Evolutionary conservation across 2,888 invertebrate genomes (phyloP), one percentile per base, ranked within the genome.

Genomic region (Cantharis flavilabris): DNA sequence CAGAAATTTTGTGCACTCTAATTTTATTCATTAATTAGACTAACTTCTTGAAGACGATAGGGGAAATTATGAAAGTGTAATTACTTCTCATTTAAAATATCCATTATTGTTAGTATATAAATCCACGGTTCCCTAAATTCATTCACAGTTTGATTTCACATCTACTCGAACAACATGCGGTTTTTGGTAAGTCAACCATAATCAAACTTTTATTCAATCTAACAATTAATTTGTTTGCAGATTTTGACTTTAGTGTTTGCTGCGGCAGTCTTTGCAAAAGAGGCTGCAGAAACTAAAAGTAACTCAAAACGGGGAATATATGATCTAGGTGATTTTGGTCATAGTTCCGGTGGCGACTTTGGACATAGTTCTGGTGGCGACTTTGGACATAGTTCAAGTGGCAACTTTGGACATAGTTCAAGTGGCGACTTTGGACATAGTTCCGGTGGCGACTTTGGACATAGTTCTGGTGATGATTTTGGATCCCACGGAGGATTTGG

Each of bases 401-500:
- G 80, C 20, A 78, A 82, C 20, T 73, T 73, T 26, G 80, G 77
- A 0, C 75, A 79, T 75, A 30, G 70, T 20, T 79, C 16, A 79
- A 77, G 82, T 49, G 81, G 80, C 23, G 78, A 82, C 18, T 79
- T 81, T n/a, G 80, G 80, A 9, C 28, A 30, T n/a, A 18, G 70
- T n/a, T 75, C 79, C 70, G 62, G 70, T 23, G 83, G 80, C n/a
- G 78, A 80, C 26, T 78, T 82, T 28, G 81, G 80, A 28, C 75
- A 79, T 76, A 26, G 70, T 80, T 73, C 79, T 70, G 62, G 70
- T 26, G 83, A 80, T n/a, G 79, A 80, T 62, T 78, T 82, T 30
- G 81, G 80, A 30, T 79, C 82, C 16, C 80, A 81, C 13, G 80
- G 80, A 23, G 83, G 70, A 33, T 72, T 83, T 23, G 80, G 80